A percentile compares a stretch with the other conserved stretches of the same genome.
phyloP scores from a whole-genome alignment of 2,797 vertebrate genomes.

The Bovichtus diacanthus region DNA sequence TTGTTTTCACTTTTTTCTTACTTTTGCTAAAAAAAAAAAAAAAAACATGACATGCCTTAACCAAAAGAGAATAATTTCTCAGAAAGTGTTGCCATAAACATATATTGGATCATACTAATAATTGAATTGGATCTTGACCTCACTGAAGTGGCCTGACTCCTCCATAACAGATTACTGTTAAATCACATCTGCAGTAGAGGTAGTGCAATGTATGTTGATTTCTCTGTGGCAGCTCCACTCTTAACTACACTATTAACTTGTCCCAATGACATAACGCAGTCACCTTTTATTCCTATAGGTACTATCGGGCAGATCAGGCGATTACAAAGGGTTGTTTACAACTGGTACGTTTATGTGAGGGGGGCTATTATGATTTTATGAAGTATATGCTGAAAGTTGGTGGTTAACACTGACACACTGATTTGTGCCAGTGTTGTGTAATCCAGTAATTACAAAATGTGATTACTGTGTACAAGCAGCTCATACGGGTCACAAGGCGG shows the following conservation, averaged over 20 bases:
- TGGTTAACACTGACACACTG: background rate
- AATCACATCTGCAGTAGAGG: too few relatives aligned
- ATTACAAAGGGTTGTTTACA: background rate
- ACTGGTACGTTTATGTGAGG: background rate
- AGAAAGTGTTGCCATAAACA: too few relatives aligned
- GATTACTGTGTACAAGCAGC: background rate
- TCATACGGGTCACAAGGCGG: background rate
- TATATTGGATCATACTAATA: too few relatives aligned
- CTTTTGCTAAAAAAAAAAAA: too few relatives aligned
- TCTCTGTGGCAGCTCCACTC: background rate
- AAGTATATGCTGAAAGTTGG: background rate
- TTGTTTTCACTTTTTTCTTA: too few relatives aligned
- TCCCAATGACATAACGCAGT: background rate
- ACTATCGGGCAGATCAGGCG: background rate
- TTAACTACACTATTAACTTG: background rate
- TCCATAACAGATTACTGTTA: too few relatives aligned
- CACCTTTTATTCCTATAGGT: background rate
- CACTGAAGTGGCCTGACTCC: too few relatives aligned
- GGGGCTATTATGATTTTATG: background rate
- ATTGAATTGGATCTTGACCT: too few relatives aligned
- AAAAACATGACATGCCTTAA: too few relatives aligned
- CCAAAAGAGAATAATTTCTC: too few relatives aligned
- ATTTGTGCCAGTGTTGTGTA: background rate
- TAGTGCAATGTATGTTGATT: too few relatives aligned
- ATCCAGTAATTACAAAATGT: background rate